A percentile compares a stretch with the other conserved stretches of the same genome.
Conservation (phyloP, 1,140 invertebrate genomes). For the Drosophila sucinea region DNA sequence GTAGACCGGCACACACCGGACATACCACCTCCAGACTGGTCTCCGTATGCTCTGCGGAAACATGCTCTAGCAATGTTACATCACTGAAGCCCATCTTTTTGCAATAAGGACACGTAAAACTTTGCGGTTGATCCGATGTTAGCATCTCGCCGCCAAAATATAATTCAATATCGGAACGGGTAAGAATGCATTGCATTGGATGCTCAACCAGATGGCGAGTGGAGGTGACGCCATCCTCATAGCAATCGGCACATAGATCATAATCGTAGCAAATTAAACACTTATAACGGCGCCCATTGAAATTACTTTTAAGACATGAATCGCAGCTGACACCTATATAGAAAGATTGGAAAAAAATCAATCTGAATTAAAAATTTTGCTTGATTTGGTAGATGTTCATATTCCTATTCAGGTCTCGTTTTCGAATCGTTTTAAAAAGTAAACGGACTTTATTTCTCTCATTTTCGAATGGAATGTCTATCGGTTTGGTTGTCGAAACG, state of each 20-base stretch:
- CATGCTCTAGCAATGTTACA: slow-evolving; percentile 95
- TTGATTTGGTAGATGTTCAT: too few relatives aligned
- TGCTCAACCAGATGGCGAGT: slow-evolving; percentile 97
- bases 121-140: slow-evolving; percentile 94
- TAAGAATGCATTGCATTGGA: slow-evolving; percentile 99
- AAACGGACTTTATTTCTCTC: too few relatives aligned
- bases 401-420: too few relatives aligned
- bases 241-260: slow-evolving; percentile 98
- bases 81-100: slow-evolving; percentile 98
- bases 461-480: too few relatives aligned
- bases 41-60: slow-evolving; percentile 86
- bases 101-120: slow-evolving; percentile 98
- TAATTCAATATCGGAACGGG: slow-evolving; percentile 97
- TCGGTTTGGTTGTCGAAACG: too few relatives aligned
- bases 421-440: too few relatives aligned
- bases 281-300: slow-evolving; percentile 98
- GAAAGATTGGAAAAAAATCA: not conserved
- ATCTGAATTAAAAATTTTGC: not conserved
- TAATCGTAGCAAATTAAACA: slow-evolving; percentile 99
- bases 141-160: slow-evolving; percentile 97
- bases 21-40: slow-evolving; percentile 89
- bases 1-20: slow-evolving; percentile 97
- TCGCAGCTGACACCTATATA: slow-evolving; percentile 97
- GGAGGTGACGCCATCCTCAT: slow-evolving; percentile 96
- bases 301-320: slow-evolving; percentile 99